Base-by-base conservation (phyloP, 2,113 vertebrate genomes). In the Terrapene triunguis region DNA sequence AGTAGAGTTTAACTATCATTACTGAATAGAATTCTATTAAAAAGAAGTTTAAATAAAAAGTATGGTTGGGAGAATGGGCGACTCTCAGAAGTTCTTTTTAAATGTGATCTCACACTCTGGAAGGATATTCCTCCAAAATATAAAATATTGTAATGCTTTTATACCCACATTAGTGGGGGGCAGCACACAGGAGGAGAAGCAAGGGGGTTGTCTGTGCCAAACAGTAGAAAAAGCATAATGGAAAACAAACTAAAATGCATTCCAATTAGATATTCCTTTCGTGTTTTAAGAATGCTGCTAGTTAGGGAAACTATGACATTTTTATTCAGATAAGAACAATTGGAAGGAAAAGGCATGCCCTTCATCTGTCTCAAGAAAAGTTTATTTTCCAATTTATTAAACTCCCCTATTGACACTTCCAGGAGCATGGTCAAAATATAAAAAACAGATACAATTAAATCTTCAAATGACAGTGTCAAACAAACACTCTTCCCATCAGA, bases 381-480 rank as follows among this genome's bases (percentile, higher is more conserved):
- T 13, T 91, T 53, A 25, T 89, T 35, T 65, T 89, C 92, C 78
- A 91, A 59, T 32, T 42, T 85, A 92, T 50, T 59, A 72, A 32
- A 27, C 54, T 87, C 85, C 8, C 69, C 93, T 88, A 88, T 53
- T 2, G 0, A 38, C 0, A 2, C 12, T 94, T 91, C 21, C 78
- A 35, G 62, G 80, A 48, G 84, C 8, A n/a, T 10, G 51, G 81
- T 47, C 13, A 5, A 95, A 93, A 93, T 47, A 95, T 1, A 1
- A 92, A 96, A 91, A 69, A 48, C 21, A 92, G 25, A 10, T 62
- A 87, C 7, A 72, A 87, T 42, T 69, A 91, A 93, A 93, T 3
- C 5, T 82, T 69, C 87, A 86, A 76, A 69, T n/a, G 2, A 55
- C 7, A 80, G 55, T 11, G 80, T 72, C 94, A 85, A 44, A 83